A percentile compares a stretch with the other conserved stretches of the same genome.
Evolutionary conservation across 2,113 vertebrate species (phyloP).

Genomic region (Pluvialis apricaria): DNA sequence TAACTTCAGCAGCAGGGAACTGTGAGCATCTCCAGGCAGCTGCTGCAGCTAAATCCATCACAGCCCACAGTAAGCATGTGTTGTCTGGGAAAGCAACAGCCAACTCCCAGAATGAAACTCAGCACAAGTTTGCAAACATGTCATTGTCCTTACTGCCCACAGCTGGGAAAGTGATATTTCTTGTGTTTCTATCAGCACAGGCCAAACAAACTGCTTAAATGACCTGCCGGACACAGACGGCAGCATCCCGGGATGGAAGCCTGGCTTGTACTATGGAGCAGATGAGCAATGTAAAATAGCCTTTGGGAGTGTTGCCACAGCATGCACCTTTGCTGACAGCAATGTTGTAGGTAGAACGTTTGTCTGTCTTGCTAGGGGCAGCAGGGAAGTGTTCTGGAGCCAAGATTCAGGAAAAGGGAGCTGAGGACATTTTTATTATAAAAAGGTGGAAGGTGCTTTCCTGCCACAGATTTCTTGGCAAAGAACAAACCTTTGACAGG

Average conservation of each 20-base stretch:
- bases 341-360: constrained; percentile 75
- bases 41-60: constrained; percentile 48
- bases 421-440: background rate
- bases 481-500: background rate
- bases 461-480: background rate
- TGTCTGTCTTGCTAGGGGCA: background rate
- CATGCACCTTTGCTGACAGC: constrained; percentile 84
- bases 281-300: constrained; percentile 93
- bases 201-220: constrained; percentile 80
- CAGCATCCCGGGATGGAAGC: constrained; percentile 79
- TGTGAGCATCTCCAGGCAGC: constrained; percentile 56
- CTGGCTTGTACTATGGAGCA: constrained; percentile 89
- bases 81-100: constrained; percentile 50
- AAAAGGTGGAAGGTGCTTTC: background rate
- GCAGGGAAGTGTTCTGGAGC: background rate
- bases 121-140: constrained; percentile 31
- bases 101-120: constrained; percentile 42
- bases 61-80: constrained; percentile 46
- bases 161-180: constrained; percentile 50
- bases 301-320: constrained; percentile 83
- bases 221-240: constrained; percentile 82
- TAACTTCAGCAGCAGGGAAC: constrained; percentile 26
- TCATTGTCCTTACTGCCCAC: constrained; percentile 40
- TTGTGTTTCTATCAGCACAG: constrained; percentile 74
- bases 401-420: background rate